Evolutionary conservation across 2,797 vertebrate species (phyloP), one percentile per base, ranked within the genome.

Genomic region (Neostethus bicornis): DNA sequence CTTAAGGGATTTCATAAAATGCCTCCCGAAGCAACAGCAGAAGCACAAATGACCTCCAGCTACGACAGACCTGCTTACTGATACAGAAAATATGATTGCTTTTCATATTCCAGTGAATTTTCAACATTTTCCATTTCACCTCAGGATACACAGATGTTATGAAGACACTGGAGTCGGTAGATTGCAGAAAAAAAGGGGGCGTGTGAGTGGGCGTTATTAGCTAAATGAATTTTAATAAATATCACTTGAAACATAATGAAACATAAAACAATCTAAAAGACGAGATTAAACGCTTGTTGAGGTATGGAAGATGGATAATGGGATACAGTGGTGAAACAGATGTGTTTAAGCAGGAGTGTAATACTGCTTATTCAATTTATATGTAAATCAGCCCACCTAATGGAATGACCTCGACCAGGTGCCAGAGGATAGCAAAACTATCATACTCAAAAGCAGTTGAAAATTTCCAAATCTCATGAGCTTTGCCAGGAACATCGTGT

Each of bases 81-180:
- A 91, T 87, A 89, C 91, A 92, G 90, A 92, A 92, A 91, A 92
- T 91, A 72, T 91, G 91, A 93, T 93, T 93, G 91, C 90, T 90
- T 92, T 91, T 91, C 85, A 89, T 90, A 88, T 89, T 84, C 76
- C 77, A 86, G 67, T 84, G 84, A 86, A 87, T 87, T 87, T 88
- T 77, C 70, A 83, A 89, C 87, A 61, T 85, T 87, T 86, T 65
- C 72, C 73, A 75, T 89, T 92, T 90, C 88, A 85, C 87, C 91
- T 75, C 79, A 34, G 91, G 91, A 91, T 80, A 91, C 66, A 66
- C 79, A 85, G 80, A 74, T 75, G 75, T 85, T 83, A 85, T 55
- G 73, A 89, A 86, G 79, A 44, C 80, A 89, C 85, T 80, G 85
- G 71, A 89, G 89, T 76, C 85, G 79, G 77, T 83, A 75, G 56